Percentiles rank a stretch among this genome's conserved stretches.
phyloP scores from a whole-genome alignment of 2,888 invertebrate species.

The Cheilosia vernalis region DNA sequence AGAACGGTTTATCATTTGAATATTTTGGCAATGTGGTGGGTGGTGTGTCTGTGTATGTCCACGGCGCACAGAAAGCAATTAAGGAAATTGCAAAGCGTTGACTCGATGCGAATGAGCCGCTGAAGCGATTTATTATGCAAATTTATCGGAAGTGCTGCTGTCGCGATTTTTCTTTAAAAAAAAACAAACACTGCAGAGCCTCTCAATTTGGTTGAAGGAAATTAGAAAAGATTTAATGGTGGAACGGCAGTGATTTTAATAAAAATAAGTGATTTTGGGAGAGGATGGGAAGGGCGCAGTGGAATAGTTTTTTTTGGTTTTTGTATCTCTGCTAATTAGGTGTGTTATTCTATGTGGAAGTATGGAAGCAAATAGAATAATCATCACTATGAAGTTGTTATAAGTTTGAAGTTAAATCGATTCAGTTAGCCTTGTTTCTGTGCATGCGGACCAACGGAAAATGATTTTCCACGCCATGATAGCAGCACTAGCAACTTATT shows the following conservation, averaged over 20 bases:
- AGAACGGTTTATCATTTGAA: conserved; percentile 38
- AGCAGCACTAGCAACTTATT: too few species aligned
- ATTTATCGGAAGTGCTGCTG: conserved; percentile 55
- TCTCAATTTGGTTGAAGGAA: conserved; percentile 4
- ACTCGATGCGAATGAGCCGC: conserved; percentile 62
- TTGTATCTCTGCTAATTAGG: not conserved
- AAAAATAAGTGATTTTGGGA: not conserved
- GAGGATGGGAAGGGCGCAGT: not conserved
- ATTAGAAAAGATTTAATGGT: conserved; percentile 8
- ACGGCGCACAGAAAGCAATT: conserved; percentile 59
- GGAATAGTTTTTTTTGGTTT: not conserved
- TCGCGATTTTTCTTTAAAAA: conserved; percentile 22
- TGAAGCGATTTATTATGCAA: conserved; percentile 73
- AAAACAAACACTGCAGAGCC: conserved; percentile 20
- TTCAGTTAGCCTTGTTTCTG: too few species aligned
- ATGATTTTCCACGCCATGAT: too few species aligned
- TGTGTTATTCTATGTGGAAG: too few species aligned
- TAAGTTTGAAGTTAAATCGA: too few species aligned
- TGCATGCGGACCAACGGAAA: too few species aligned
- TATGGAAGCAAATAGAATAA: too few species aligned
- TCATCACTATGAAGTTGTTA: too few species aligned
- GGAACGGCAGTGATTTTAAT: conserved; percentile 19
- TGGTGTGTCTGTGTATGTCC: conserved; percentile 22
- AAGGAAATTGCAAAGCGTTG: conserved; percentile 72
- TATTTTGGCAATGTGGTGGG: conserved; percentile 24